phyloP scores from a whole-genome alignment of 2,113 vertebrate genomes.

The Limnothrissa miodon region DNA sequence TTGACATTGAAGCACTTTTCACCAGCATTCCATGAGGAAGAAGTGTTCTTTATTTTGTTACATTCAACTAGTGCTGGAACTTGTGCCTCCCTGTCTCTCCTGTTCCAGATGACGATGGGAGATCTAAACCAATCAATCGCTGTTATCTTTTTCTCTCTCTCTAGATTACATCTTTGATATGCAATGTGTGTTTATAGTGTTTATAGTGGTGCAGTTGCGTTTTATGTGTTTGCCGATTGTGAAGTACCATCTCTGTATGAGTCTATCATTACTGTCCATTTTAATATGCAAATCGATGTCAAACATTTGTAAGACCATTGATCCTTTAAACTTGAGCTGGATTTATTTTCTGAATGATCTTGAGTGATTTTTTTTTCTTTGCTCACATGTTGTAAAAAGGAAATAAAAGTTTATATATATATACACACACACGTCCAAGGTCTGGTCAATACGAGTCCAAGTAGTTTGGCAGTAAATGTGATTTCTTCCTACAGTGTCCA shows the following conservation, averaged over 20 bases:
- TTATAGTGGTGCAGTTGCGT: not conserved
- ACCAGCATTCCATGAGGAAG: not conserved
- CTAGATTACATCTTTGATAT: not conserved
- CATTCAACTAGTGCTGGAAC: not conserved
- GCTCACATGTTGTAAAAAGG: not conserved
- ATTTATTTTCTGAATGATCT: slow-evolving; percentile 1
- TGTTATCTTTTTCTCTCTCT: not conserved
- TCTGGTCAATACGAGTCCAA: not conserved
- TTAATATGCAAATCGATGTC: not conserved
- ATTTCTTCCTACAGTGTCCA: not conserved
- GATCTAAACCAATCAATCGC: not conserved
- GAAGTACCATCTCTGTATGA: not conserved
- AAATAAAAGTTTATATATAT: slow-evolving; percentile 17
- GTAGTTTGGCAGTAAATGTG: not conserved
- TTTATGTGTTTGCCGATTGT: not conserved
- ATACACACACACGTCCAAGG: not conserved
- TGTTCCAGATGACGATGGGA: not conserved
- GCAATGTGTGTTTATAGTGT: not conserved
- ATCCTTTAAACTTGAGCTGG: not conserved
- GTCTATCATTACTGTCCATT: not conserved
- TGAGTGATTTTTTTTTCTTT: not conserved
- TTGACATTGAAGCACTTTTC: not conserved
- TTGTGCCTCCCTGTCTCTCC: not conserved
- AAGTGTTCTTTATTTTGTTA: not conserved
- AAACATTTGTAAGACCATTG: not conserved